Conservation (phyloP, 2,113 vertebrate genomes). For the Atrichornis clamosus region DNA sequence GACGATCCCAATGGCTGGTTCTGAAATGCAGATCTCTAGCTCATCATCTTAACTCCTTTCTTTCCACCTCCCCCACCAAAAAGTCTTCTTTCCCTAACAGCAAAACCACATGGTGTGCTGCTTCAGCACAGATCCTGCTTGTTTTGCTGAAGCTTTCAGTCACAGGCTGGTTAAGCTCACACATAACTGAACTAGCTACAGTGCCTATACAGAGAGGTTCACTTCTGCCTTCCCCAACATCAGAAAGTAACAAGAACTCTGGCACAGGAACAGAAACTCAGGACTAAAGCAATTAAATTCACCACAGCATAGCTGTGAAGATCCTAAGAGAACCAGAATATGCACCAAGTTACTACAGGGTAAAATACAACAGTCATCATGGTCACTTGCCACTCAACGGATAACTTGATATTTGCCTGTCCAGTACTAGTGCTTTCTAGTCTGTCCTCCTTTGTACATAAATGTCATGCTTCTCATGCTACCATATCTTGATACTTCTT, state of each 20-base stretch:
- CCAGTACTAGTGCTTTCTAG: background rate
- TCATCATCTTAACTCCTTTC: background rate
- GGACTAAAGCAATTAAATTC: background rate
- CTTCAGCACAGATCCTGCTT: background rate
- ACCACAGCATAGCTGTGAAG: background rate
- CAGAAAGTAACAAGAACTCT: background rate
- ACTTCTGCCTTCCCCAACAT: background rate
- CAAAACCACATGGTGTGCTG: background rate
- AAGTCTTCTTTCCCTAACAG: background rate
- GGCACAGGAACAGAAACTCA: background rate
- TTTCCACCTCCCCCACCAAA: accelerated
- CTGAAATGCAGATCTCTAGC: background rate
- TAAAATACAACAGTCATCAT: background rate
- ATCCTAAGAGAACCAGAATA: background rate
- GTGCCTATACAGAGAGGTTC: background rate
- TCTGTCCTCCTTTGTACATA: background rate
- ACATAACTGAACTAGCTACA: background rate
- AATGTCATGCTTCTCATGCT: background rate
- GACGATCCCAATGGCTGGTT: background rate
- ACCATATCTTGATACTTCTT: background rate
- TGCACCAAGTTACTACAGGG: background rate
- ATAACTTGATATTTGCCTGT: background rate
- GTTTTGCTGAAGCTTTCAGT: background rate
- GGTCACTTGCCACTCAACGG: background rate
- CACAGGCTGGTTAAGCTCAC: background rate